These are phyloP conservation scores for Agrochola circellaris DNA, from an alignment of 2,888 invertebrate species.

Conservation along the genomic window DNA sequence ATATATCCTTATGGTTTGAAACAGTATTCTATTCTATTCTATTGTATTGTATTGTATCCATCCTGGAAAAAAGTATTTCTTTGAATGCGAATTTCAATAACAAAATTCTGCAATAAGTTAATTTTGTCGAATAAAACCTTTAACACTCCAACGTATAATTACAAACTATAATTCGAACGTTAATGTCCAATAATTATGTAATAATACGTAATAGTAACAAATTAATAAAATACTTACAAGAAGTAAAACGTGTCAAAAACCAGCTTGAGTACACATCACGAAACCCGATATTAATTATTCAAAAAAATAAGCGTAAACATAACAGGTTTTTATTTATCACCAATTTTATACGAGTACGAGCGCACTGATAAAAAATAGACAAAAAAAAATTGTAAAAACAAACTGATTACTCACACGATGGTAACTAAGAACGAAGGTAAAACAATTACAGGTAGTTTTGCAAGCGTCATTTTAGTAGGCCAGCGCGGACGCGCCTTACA, in stretches of 20 bases:
- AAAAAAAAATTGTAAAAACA: neutral
- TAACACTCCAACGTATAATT: conserved; percentile 11
- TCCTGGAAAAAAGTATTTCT: too few species aligned
- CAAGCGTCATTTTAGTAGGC: conserved; percentile 40
- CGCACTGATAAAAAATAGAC: conserved; percentile 1
- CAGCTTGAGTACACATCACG: conserved; percentile 31
- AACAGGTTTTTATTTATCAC: conserved; percentile 35
- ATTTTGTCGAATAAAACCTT: neutral
- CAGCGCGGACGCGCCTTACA: conserved; percentile 23
- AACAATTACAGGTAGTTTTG: neutral
- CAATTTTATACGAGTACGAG: conserved; percentile 6
- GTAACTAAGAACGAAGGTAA: neutral
- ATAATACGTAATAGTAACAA: conserved; percentile 34
- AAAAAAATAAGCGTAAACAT: conserved; percentile 38
- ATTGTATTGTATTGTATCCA: too few species aligned
- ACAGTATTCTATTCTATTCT: too few species aligned
- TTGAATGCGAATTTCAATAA: too few species aligned
- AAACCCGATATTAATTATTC: conserved; percentile 50
- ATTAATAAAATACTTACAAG: conserved; percentile 21
- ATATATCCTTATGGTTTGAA: too few species aligned
- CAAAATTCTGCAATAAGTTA: neutral
- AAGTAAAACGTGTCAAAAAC: conserved; percentile 38
- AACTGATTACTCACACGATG: conserved; percentile 6
- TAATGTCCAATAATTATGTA: conserved; percentile 41
- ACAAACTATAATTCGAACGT: conserved; percentile 12